Evolutionary conservation across 2,888 invertebrate genomes (phyloP).

Genomic region (Eristalis tenax): DNA sequence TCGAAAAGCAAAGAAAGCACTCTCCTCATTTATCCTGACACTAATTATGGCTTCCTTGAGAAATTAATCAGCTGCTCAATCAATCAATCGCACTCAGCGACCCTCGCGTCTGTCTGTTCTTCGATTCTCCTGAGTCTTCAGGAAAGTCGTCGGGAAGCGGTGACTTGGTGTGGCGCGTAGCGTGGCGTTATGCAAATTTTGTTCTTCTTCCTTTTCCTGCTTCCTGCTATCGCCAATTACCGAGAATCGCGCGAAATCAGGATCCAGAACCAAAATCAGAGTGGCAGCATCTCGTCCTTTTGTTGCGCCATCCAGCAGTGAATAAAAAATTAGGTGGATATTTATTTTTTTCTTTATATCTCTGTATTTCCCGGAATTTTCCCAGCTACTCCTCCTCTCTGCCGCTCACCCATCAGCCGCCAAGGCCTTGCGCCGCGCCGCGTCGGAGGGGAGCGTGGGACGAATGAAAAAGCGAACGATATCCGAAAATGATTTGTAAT

Average conservation of each 20-base stretch:
- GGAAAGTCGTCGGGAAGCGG: not conserved
- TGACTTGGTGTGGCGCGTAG: conserved; percentile 5
- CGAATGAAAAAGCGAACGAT: conserved; percentile 47
- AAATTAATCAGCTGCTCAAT: conserved; percentile 71
- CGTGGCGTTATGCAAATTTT: conserved; percentile 53
- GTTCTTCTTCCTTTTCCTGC: not conserved
- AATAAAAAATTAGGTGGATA: conserved; percentile 53
- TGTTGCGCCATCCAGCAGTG: conserved; percentile 33
- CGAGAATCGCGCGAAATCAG: conserved; percentile 36
- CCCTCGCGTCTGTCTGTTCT: not conserved
- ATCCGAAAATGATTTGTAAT: conserved; percentile 66
- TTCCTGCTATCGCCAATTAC: conserved; percentile 47
- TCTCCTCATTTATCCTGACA: conserved; percentile 65
- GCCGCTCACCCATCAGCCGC: too few species aligned
- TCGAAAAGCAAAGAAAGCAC: conserved; percentile 49
- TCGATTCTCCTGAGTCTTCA: not conserved
- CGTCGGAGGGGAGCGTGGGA: not conserved
- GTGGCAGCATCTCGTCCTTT: conserved; percentile 41
- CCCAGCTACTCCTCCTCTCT: too few species aligned
- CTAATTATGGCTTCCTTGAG: conserved; percentile 72
- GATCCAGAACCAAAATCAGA: conserved; percentile 49
- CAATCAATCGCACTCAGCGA: conserved; percentile 64
- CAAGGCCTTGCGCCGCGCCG: too few species aligned
- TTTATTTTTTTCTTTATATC: conserved; percentile 16
- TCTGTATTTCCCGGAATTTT: not conserved